Conservation (phyloP, 1,140 invertebrate species). For the Wasmannia auropunctata region DNA sequence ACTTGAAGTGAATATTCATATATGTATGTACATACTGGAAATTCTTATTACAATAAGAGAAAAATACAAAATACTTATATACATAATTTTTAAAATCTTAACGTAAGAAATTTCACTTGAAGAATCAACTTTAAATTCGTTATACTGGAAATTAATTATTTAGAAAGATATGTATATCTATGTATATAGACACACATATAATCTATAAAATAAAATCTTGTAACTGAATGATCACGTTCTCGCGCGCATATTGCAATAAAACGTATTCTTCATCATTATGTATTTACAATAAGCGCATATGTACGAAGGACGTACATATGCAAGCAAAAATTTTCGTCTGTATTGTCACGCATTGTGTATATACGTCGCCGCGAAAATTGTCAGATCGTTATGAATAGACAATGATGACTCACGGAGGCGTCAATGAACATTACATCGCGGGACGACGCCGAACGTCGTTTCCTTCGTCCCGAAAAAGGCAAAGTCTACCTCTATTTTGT, state of each 20-base stretch:
- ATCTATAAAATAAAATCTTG: no score
- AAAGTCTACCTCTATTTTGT: neutral
- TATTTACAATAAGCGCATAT: neutral
- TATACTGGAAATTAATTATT: neutral
- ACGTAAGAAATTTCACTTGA: neutral
- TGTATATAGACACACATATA: no score
- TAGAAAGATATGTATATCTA: neutral
- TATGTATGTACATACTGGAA: neutral
- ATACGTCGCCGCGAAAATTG: conserved; percentile 5
- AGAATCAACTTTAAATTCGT: neutral
- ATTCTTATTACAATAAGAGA: neutral
- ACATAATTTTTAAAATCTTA: neutral
- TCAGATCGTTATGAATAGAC: conserved; percentile 21
- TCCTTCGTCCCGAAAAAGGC: conserved; percentile 2
- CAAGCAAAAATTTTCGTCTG: neutral
- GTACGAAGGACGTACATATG: neutral
- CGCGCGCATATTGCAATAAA: neutral
- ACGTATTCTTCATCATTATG: neutral
- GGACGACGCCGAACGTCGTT: neutral
- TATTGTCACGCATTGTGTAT: conserved; percentile 18
- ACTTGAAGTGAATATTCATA: neutral
- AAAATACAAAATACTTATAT: neutral
- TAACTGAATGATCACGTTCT: neutral
- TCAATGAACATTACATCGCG: conserved; percentile 31
- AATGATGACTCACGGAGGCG: conserved; percentile 13